Percentiles rank a stretch among this genome's conserved stretches.
Conservation (phyloP, 2,113 vertebrate genomes). For the Balaenoptera acutorostrata region DNA sequence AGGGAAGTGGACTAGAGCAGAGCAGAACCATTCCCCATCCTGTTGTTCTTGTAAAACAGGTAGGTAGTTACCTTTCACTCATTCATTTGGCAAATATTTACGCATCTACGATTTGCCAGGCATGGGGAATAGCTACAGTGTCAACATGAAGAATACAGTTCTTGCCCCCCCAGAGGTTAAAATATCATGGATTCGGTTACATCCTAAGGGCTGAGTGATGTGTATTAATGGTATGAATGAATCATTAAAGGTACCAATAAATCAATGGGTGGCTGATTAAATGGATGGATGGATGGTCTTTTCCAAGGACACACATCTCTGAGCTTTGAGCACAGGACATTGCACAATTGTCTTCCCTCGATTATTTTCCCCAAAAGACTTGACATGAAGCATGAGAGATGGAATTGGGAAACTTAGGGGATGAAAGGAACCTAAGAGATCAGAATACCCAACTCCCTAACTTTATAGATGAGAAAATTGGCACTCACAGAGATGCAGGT, state of each 20-base stretch:
- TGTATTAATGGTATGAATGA: neutral
- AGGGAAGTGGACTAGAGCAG: constrained; percentile 20
- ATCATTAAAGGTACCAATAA: neutral
- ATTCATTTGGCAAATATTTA: neutral
- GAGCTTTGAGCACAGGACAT: neutral
- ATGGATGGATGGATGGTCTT: neutral
- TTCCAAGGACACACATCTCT: neutral
- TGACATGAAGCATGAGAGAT: neutral
- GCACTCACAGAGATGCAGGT: neutral
- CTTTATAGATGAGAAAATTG: neutral
- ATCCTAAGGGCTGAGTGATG: neutral
- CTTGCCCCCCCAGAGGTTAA: neutral
- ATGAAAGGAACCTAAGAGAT: neutral
- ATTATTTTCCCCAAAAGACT: neutral
- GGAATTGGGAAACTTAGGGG: neutral
- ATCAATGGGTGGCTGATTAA: too few species aligned
- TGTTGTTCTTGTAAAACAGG: neutral
- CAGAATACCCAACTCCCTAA: neutral
- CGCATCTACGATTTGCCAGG: neutral
- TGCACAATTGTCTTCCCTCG: neutral
- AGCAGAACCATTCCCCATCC: neutral
- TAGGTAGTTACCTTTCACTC: neutral
- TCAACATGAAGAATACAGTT: neutral
- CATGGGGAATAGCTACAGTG: neutral
- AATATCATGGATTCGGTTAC: neutral